A percentile compares a stretch with the other conserved stretches of the same genome.
Evolutionary conservation across 2,888 invertebrate species (phyloP).

Genomic region (Odiellus spinosus): DNA sequence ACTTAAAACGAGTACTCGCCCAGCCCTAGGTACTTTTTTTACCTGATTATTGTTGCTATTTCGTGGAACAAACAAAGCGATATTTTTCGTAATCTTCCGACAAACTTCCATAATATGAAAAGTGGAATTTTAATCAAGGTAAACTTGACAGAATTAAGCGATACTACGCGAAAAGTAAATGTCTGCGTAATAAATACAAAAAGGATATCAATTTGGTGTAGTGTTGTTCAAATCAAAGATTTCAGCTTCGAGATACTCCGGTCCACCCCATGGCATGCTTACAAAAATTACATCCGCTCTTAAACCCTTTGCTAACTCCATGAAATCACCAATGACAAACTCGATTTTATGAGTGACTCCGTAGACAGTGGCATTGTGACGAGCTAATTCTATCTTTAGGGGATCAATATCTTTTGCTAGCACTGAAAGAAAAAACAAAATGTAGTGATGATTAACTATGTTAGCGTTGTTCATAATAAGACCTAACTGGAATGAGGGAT

Average conservation of each 20-base stretch:
- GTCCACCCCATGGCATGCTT: conserved; percentile 99
- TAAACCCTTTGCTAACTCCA: conserved; percentile 42
- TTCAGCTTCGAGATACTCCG: conserved; percentile 44
- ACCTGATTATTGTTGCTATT: conserved; percentile 70
- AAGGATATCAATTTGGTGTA: conserved; percentile 48
- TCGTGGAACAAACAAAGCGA: conserved; percentile 73
- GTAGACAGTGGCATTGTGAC: conserved; percentile 80
- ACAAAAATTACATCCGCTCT: conserved; percentile 78
- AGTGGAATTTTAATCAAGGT: conserved; percentile 15
- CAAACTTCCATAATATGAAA: conserved; percentile 50
- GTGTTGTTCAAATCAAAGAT: conserved; percentile 34
- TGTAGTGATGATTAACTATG: too few relatives aligned
- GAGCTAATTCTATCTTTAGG: conserved; percentile 68
- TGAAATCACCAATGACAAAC: conserved; percentile 82
- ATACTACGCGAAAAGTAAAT: too few relatives aligned
- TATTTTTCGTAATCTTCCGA: conserved; percentile 50
- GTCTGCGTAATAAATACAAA: too few relatives aligned
- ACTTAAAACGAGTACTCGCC: too few relatives aligned
- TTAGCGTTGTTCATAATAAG: too few relatives aligned
- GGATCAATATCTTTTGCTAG: conserved; percentile 94
- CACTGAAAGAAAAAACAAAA: conserved; percentile 42
- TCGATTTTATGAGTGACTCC: conserved; percentile 73
- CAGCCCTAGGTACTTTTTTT: neutral
- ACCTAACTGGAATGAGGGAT: neutral
- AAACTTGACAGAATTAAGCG: too few relatives aligned